Evolutionary conservation across 2,888 invertebrate genomes (phyloP).

Genomic region (Mimas tiliae): DNA sequence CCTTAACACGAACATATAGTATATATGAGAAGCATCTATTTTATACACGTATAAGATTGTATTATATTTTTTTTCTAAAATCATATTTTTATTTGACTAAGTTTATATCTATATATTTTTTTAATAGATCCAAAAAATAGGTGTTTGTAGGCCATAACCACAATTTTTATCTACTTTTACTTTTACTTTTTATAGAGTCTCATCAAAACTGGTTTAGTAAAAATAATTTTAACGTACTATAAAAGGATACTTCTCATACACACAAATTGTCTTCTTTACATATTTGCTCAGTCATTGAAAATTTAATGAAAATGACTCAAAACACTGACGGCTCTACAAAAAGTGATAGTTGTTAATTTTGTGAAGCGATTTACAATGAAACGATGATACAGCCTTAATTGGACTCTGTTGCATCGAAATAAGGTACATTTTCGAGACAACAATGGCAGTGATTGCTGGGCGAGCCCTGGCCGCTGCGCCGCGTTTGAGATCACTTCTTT

Average conservation of each 20-base stretch:
- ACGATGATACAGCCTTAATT: constrained; percentile 22
- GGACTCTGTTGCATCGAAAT: constrained; percentile 12
- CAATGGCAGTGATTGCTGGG: constrained; percentile 63
- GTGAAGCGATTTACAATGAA: constrained; percentile 4
- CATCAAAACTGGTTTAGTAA: not conserved
- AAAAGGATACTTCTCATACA: constrained; percentile 16
- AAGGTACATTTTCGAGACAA: constrained; percentile 24
- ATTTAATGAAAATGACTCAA: constrained; percentile 24
- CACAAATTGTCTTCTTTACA: constrained; percentile 15
- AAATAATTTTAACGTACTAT: not conserved
- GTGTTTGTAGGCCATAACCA: too few species aligned
- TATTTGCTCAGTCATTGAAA: constrained; percentile 25
- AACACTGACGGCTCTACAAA: not conserved
- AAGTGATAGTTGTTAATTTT: not conserved
- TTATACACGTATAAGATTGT: not conserved
- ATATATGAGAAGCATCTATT: constrained; percentile 21
- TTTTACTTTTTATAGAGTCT: not conserved
- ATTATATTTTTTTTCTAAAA: not conserved
- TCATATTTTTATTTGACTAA: not conserved
- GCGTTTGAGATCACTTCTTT: constrained; percentile 78
- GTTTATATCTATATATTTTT: not conserved
- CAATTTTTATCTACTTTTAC: too few species aligned
- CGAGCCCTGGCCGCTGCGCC: constrained; percentile 53
- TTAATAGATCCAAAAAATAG: not conserved
- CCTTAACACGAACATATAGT: constrained; percentile 20